Base-by-base conservation (phyloP, 2,888 invertebrate genomes). In the Platycheirus albimanus region DNA sequence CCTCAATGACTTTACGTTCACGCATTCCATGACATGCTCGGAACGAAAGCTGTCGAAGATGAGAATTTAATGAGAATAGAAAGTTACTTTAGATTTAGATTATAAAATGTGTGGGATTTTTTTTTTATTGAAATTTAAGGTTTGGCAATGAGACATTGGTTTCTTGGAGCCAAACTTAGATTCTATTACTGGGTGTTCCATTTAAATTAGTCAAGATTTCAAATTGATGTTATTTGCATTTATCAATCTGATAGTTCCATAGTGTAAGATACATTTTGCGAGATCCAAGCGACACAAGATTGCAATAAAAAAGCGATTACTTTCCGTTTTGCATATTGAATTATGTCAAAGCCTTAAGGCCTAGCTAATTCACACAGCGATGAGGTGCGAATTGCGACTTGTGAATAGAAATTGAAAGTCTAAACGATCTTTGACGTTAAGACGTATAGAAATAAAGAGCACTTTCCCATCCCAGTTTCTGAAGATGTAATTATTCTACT, bases 1-100 rank as follows among this genome's bases (percentile, higher is more conserved):
- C 93, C 88, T 96, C 95, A 77, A 93, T 92, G 85, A 95, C 93
- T 86, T 96, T 94, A 74, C 94, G 93, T 87, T 95, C 94, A 76
- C 96, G 93, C 86, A 95, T 92, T 86, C 94, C 93, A 87, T 94
- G 93, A 85, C 94, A 93, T 58, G 95, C 94, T 85, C 95, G 93
- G 91, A 95, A 95, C 81, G 95, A 93, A 87, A 96, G 92, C 95
- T 95, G 89, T 19, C 88, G 87, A 86, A 33, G 52, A 52, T 41
- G 41, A 71, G 36, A 66, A 61, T 30, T 28, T 8, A 10, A 41
- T 64, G 63, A 28, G 33, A 80, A 52, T 11, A 76, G 80, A 70
- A 76, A 70, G 80, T 58, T 58, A 13, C 0, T n/a, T n/a, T n/a
- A n/a, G n/a, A n/a, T n/a, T n/a, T n/a, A n/a, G n/a, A n/a, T n/a